phyloP scores from a whole-genome alignment of 2,888 invertebrate genomes.

The Bibio marci region DNA sequence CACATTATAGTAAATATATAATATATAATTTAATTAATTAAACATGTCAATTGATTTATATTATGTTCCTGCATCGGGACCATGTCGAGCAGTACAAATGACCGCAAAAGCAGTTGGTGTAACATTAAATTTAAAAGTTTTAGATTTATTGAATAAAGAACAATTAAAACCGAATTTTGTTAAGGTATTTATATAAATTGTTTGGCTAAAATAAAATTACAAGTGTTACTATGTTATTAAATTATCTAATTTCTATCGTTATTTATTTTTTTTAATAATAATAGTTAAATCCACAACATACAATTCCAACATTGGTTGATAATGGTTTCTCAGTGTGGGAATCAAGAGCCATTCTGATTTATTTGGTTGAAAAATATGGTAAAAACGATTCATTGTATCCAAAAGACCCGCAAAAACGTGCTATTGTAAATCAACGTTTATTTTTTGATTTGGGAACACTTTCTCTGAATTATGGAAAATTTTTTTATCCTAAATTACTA shows the following conservation, averaged over 20 bases:
- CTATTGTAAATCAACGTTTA: slow-evolving; percentile 58
- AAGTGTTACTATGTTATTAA: too few species aligned
- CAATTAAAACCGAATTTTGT: slow-evolving; percentile 43
- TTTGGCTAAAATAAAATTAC: too few species aligned
- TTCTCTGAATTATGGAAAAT: slow-evolving; percentile 48
- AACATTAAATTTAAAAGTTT: slow-evolving; percentile 36
- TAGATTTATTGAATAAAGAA: slow-evolving; percentile 37
- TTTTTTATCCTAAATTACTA: slow-evolving; percentile 48
- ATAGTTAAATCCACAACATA: slow-evolving; percentile 69
- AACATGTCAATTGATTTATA: slow-evolving; percentile 33
- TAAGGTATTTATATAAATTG: slow-evolving; percentile 33
- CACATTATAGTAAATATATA: too few species aligned
- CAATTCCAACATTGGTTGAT: slow-evolving; percentile 69
- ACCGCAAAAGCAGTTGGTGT: slow-evolving; percentile 40
- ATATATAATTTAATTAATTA: too few species aligned
- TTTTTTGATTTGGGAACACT: slow-evolving; percentile 67
- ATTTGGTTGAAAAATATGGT: slow-evolving; percentile 64
- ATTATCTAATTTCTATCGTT: too few species aligned
- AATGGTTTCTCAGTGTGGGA: slow-evolving; percentile 68
- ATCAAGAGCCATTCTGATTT: slow-evolving; percentile 67
- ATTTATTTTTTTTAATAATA: not conserved
- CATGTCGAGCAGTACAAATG: slow-evolving; percentile 40
- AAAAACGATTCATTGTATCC: slow-evolving; percentile 59
- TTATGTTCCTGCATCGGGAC: slow-evolving; percentile 34
- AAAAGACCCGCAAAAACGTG: slow-evolving; percentile 58